Conservation (phyloP, 2,797 vertebrate genomes). For the Lagodon rhomboides region DNA sequence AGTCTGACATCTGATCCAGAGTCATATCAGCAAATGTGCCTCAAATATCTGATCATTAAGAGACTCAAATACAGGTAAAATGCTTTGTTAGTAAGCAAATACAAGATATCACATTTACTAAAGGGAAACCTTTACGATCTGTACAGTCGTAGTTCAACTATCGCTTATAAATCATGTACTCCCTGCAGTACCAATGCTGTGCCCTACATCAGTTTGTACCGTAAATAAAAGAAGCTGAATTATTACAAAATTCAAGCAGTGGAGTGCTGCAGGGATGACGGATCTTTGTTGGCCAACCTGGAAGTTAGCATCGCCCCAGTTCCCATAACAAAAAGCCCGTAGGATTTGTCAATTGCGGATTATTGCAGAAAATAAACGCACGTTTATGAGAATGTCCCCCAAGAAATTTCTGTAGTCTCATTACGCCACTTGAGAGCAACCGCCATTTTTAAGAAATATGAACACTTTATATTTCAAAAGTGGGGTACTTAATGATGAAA, state of each 20-base stretch:
- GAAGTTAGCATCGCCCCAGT: too few species aligned
- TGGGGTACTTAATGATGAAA: too few species aligned
- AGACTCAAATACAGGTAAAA: background rate
- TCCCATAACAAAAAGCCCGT: too few species aligned
- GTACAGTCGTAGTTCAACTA: background rate
- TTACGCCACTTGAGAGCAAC: too few species aligned
- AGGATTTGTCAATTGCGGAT: too few species aligned
- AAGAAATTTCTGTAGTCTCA: too few species aligned
- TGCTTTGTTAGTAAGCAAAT: background rate
- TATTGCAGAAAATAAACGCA: too few species aligned
- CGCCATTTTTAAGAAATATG: too few species aligned
- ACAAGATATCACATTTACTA: background rate
- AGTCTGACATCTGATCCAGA: background rate
- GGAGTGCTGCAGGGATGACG: too few species aligned
- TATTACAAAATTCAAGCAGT: background rate
- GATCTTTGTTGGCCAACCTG: too few species aligned
- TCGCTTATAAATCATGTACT: background rate
- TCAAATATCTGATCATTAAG: background rate
- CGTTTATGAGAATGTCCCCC: too few species aligned
- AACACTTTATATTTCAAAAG: too few species aligned
- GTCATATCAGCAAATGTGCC: slow-evolving; percentile 5
- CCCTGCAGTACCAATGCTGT: slow-evolving; percentile 5
- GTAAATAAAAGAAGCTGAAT: slow-evolving; percentile 3
- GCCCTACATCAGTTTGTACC: slow-evolving; percentile 7
- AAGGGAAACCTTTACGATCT: background rate